Percentiles rank a stretch among this genome's conserved stretches.
phyloP scores from a whole-genome alignment of 2,888 invertebrate species.

The Nephrocerus scutellatus region DNA sequence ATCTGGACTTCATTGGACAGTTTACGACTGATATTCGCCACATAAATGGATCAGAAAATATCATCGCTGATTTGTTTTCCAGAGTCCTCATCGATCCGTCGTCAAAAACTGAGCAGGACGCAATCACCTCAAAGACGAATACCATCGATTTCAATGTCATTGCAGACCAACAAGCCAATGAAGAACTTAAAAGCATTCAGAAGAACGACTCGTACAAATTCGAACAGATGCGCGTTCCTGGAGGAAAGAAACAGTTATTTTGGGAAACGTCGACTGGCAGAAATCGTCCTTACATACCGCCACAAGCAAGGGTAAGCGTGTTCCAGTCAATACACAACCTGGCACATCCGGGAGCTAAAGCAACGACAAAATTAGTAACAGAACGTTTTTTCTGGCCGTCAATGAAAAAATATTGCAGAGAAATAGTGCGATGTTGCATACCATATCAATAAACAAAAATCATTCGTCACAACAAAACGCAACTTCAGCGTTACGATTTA shows the following conservation, averaged over 20 bases:
- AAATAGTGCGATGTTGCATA: constrained; percentile 3
- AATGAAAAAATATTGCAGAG: constrained; percentile 8
- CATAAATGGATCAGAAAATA: constrained; percentile 6
- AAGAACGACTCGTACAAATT: too few relatives aligned
- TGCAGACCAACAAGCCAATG: not conserved
- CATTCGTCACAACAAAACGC: constrained; percentile 5
- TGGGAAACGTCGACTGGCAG: constrained; percentile 11
- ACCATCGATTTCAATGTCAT: constrained; percentile 2
- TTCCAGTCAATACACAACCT: constrained; percentile 12
- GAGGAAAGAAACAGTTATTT: constrained; percentile 2
- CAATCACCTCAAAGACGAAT: not conserved
- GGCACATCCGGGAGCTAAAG: constrained; percentile 5
- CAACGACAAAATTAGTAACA: constrained; percentile 3
- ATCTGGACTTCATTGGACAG: constrained; percentile 4
- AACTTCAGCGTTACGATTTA: not conserved
- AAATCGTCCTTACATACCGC: constrained; percentile 11
- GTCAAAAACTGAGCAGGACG: too few relatives aligned
- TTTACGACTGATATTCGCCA: constrained; percentile 2
- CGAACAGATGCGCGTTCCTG: too few relatives aligned
- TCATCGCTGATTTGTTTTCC: constrained; percentile 5
- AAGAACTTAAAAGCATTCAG: not conserved
- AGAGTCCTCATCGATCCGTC: too few relatives aligned
- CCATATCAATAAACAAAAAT: constrained; percentile 6
- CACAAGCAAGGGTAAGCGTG: constrained; percentile 5
- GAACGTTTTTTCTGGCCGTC: constrained; percentile 9